These are phyloP conservation scores for Parapsyche elsis DNA, from an alignment of 1,140 invertebrate genomes.

Conservation along the genomic window DNA sequence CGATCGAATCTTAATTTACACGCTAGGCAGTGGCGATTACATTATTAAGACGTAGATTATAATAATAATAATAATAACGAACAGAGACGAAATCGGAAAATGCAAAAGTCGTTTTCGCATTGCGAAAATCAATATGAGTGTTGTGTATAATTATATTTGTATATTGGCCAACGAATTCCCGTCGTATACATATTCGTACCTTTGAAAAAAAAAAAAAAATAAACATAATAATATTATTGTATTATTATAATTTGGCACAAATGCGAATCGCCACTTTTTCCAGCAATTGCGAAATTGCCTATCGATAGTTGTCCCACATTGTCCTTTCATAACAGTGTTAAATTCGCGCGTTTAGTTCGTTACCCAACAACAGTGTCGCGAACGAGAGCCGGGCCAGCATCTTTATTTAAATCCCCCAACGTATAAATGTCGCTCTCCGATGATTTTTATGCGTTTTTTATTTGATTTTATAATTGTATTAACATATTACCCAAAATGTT, in stretches of 20 bases:
- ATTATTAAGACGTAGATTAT: neutral
- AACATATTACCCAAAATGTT: neutral
- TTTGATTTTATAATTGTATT: constrained; percentile 12
- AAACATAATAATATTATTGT: too few species aligned
- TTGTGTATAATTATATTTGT: too few species aligned
- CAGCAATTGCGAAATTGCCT: neutral
- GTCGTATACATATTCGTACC: too few species aligned
- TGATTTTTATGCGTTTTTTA: constrained; percentile 2
- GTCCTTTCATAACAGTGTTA: neutral
- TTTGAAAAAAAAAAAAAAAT: too few species aligned
- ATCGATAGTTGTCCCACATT: constrained; percentile 3
- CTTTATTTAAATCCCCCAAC: neutral
- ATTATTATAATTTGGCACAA: too few species aligned
- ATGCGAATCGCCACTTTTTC: too few species aligned
- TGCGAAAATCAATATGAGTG: neutral
- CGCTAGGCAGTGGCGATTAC: too few species aligned
- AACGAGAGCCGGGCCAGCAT: neutral
- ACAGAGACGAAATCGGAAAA: neutral
- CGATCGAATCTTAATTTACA: neutral
- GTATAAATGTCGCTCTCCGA: neutral
- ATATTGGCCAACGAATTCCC: too few species aligned
- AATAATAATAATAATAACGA: neutral
- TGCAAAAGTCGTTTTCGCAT: neutral
- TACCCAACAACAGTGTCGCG: neutral
- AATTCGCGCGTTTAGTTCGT: neutral